phyloP scores from a whole-genome alignment of 2,797 vertebrate species.

The Crenichthys baileyi region DNA sequence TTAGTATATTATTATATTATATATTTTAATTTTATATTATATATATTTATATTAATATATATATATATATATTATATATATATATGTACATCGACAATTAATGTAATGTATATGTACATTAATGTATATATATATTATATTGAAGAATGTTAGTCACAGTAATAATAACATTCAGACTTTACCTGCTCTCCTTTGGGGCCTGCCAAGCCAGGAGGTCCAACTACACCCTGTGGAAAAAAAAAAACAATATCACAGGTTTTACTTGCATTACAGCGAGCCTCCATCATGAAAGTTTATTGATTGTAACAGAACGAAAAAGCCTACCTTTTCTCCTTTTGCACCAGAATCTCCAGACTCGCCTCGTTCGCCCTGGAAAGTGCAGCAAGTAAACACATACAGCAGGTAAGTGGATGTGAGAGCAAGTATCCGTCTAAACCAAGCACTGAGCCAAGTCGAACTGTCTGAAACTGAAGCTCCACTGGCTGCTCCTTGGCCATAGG shows the following conservation, averaged over 20 bases:
- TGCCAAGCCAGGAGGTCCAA: constrained; percentile 63
- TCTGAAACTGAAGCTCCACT: constrained; percentile 2
- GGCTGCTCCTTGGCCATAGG: not conserved
- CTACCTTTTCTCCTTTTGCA: constrained; percentile 74
- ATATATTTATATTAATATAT: no score
- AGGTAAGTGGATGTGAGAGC: not conserved
- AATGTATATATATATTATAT: not conserved
- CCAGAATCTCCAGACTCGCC: constrained; percentile 76
- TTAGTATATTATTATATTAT: not conserved
- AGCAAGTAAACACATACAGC: not conserved
- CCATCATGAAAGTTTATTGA: not conserved
- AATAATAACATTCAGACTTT: not conserved
- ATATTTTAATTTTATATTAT: no score
- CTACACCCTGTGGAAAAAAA: constrained; percentile 61
- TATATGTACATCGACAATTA: no score
- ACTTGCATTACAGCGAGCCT: not conserved
- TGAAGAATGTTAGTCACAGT: not conserved
- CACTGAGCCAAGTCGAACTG: not conserved
- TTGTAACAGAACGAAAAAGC: constrained; percentile 13
- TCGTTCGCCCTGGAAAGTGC: constrained; percentile 65
- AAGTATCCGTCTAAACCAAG: not conserved
- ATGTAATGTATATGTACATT: no score
- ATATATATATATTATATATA: no score
- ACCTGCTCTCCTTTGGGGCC: constrained; percentile 79
- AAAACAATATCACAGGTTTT: constrained; percentile 6